Conservation (phyloP, 2,888 invertebrate genomes). For the Aromia moschata region DNA sequence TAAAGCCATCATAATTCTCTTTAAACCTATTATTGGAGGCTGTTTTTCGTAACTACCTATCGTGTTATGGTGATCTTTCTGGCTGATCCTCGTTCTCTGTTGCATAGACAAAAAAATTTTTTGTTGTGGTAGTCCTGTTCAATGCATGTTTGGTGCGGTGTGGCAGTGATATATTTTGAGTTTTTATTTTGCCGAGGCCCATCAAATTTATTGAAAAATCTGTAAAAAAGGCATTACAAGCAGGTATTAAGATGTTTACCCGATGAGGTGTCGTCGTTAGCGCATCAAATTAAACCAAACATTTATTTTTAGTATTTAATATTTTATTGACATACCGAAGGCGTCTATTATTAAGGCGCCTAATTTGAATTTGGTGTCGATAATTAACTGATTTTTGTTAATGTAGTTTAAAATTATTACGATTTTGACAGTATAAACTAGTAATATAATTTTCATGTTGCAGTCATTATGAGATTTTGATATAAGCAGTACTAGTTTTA, state of each 20-base stretch:
- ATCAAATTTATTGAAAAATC: neutral
- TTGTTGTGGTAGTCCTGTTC: neutral
- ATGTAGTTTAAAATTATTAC: neutral
- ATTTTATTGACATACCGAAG: conserved; percentile 1
- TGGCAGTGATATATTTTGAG: neutral
- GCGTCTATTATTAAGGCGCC: conserved; percentile 16
- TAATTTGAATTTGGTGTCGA: conserved; percentile 5
- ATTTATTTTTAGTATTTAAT: conserved; percentile 4
- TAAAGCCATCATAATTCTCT: too few relatives aligned
- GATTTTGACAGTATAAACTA: neutral
- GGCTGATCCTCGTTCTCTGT: neutral
- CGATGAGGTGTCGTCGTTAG: neutral
- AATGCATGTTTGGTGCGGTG: neutral
- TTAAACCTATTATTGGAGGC: too few relatives aligned
- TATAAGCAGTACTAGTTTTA: too few relatives aligned
- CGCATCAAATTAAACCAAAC: neutral
- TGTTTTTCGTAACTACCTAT: too few relatives aligned
- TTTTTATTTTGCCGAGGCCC: neutral
- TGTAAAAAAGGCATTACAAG: neutral
- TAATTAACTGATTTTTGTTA: neutral
- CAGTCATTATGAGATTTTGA: too few relatives aligned
- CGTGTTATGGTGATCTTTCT: too few relatives aligned
- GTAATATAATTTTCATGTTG: too few relatives aligned
- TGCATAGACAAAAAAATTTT: neutral
- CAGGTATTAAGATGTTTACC: neutral